Base-by-base conservation (phyloP, 1,140 invertebrate species). In the Diorhabda carinulata region DNA sequence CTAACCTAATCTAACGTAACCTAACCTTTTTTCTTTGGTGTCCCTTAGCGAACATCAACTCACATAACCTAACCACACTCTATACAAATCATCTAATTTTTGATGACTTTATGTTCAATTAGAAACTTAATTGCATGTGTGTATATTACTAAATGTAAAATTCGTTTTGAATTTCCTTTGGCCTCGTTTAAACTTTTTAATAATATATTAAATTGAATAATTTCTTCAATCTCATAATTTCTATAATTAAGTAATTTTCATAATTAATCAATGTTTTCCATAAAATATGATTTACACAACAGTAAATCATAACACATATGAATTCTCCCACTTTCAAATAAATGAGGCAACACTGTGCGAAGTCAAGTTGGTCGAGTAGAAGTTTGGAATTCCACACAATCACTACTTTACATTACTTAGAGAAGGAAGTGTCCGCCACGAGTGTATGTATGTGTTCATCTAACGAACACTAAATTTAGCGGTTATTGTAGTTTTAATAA, bases 361-460 rank as follows among this genome's bases (percentile, higher is more conserved):
- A 59, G 42, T 25, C 59, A 41, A 8, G 10, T 57, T 57, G 42
- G 8, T 25, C 10, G 25, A 64, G 58, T 60, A 56, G 65, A 59
- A 66, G 65, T 40, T 59, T 67, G 65, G 65, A 59, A 67, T 67
- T 67, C 65, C 65, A 67, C 44, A 60, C 47, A 66, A 61, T 43
- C 52, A 64, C 40, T 44, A 64, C 45, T 52, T 64, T 64, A 52
- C 47, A 41, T 61, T 63, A 63, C 44, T 61, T 63, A 43, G 44
- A 1, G 10, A 40, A 40, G 52, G 6, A 66, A 66, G 7, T 44
- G 61, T n/a, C 61, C 61, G 45, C 61, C 9, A 44, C 61, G 61
- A 44, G 43, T 60, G 7, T 42, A 9, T 64, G 63, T 25, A 25
- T 64, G 42, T n/a, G 40, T 45, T 40, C 8, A 9, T 25, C 40